Base-by-base conservation (phyloP, 1,140 invertebrate genomes). In the Rhyacophila brunnea region DNA sequence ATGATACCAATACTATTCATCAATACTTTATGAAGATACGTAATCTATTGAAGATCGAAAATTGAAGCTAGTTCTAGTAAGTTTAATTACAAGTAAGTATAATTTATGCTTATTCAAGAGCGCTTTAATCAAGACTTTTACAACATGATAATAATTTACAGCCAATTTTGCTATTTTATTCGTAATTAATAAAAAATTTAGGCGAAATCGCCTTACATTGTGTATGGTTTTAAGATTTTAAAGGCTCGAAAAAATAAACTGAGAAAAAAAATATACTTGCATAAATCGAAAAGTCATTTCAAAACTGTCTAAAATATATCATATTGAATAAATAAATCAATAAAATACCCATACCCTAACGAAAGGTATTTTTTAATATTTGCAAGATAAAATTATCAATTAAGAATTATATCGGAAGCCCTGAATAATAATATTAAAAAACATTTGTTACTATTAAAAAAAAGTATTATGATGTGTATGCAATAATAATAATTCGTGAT, bases 141-240 rank as follows among this genome's bases (percentile, higher is more conserved):
- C 23, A 28, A 28, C 23, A 44, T 51, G 50, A 50, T 58, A 38
- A 58, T 36, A 60, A 60, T 64, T 64, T 64, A 64, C 62, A 64
- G 62, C 58, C 62, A 64, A 60, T 60, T 55, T 47, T 50, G 38
- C 46, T 60, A 58, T 48, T 59, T 59, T 44, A 64, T 53, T 51
- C 32, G 47, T 60, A 60, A 60, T 49, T 52, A 52, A 64, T 55
- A 47, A 40, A 28, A n/a, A 51, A 48, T 60, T 64, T 64, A 64
- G 62, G 53, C 62, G 62, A 64, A 64, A 64, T 64, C 62, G 62
- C 62, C 62, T 64, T 64, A 64, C 62, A 64, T 64, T 64, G 40
- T 50, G 57, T 64, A 64, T 64, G 62, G 58, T 60, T 50, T 45
- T 56, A 28, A 20, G 47, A 58, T 58, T 10, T 58, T 45, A 19